A percentile compares a stretch with the other conserved stretches of the same genome.
These are phyloP conservation scores for Papilio polytes DNA, from an alignment of 1,140 invertebrate genomes.

Conservation along the genomic window DNA sequence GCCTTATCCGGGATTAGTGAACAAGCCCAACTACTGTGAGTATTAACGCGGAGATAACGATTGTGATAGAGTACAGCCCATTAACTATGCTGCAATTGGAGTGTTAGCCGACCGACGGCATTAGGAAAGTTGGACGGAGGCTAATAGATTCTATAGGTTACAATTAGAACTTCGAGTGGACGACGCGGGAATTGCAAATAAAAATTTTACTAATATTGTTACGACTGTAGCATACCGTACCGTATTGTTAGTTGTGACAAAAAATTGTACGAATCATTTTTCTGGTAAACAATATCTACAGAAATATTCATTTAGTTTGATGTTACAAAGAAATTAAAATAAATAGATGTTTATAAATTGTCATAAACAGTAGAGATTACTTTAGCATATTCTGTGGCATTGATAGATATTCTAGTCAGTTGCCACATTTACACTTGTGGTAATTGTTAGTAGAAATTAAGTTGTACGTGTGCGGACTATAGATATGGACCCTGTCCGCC, in stretches of 20 bases:
- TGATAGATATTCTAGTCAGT: conserved; percentile 8
- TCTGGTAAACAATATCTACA: too few species aligned
- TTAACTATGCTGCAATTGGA: conserved; percentile 51
- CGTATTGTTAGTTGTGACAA: not conserved
- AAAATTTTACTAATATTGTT: not conserved
- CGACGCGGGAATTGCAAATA: not conserved
- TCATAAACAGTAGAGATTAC: too few species aligned
- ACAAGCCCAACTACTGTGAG: conserved; percentile 42
- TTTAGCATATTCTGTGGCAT: not conserved
- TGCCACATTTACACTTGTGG: conserved; percentile 14
- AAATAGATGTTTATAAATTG: not conserved
- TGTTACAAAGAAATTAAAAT: not conserved
- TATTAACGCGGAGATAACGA: conserved; percentile 61
- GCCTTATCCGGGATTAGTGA: conserved; percentile 47
- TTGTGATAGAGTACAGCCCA: conserved; percentile 64
- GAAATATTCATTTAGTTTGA: too few species aligned
- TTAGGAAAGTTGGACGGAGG: conserved; percentile 18
- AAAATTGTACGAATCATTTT: not conserved
- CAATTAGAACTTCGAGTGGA: not conserved
- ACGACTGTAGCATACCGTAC: not conserved
- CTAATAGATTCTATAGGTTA: conserved; percentile 10
- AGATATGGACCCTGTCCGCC: not conserved
- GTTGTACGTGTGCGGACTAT: not conserved
- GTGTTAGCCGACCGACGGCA: conserved; percentile 16
- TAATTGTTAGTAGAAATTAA: conserved; percentile 14